A percentile compares a stretch with the other conserved stretches of the same genome.
Evolutionary conservation across 2,113 vertebrate species (phyloP).

Genomic region (Dipodomys stephensi): DNA sequence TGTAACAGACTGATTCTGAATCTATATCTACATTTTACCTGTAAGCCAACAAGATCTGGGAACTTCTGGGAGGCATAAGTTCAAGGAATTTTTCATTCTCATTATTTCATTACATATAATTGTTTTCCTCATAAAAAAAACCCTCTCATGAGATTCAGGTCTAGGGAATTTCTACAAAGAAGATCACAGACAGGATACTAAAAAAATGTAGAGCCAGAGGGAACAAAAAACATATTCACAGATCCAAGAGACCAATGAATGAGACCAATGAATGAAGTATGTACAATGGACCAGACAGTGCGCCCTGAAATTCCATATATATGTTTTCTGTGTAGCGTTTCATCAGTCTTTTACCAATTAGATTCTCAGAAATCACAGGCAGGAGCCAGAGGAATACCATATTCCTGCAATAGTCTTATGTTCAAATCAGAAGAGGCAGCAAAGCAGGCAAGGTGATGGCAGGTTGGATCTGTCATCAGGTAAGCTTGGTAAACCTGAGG

Average conservation of each 20-base stretch:
- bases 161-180: neutral
- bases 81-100: neutral
- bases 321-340: neutral
- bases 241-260: neutral
- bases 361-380: neutral
- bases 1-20: neutral
- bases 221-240: neutral
- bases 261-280: neutral
- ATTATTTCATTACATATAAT: neutral
- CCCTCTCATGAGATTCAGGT: neutral
- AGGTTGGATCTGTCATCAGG: neutral
- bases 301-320: neutral
- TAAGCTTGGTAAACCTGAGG: neutral
- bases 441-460: neutral
- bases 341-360: constrained; percentile 4
- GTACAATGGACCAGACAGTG: neutral
- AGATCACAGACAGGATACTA: neutral
- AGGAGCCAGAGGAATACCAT: neutral
- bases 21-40: neutral
- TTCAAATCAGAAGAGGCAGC: constrained; percentile 25
- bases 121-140: neutral
- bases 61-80: neutral
- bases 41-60: neutral
- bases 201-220: neutral
- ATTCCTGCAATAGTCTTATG: neutral